Evolutionary conservation across 2,888 invertebrate species (phyloP), one percentile per base, ranked within the genome.

Genomic region (Meandrusa payeni): DNA sequence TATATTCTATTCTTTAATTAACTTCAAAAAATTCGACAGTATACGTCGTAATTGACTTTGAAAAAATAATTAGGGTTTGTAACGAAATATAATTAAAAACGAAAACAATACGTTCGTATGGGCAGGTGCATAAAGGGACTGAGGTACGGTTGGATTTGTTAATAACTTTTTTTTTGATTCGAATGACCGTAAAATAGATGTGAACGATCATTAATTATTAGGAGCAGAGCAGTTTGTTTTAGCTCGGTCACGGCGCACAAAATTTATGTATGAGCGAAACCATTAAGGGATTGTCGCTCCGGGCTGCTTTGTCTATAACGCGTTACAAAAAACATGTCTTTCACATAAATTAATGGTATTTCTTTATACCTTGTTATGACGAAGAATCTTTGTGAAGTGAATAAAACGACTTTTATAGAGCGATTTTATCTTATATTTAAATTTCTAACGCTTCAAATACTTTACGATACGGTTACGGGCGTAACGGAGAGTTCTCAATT

Each of bases 171-270:
- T 54, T 51, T 43, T 43, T 36, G 23, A 72, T 60, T 51, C 61
- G 62, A 64, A 61, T 67, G 71, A 74, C 81, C 85, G 78, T 86
- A 77, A 80, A 85, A 86, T 81, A 76, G 77, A 78, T 69, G 68
- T 68, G 73, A 73, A 69, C 63, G 72, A 73, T 78, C 82, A 81
- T 85, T 82, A 83, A 83, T 85, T 83, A 82, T 76, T 66, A 59
- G 55, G 45, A 64, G 64, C 67, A 59, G 64, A 66, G 69, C 76
- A 77, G 80, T 86, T 82, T 86, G 82, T 86, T 83, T 82, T 77
- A 73, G 69, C 69, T 69, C 66, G 74, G 77, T 81, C 80, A 78
- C 69, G 77, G 76, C 61, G 61, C 62, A 73, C 69, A 41, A 73
- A 82, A 81, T 79, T 81, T 82, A 80, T 80, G 74, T 82, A 77